These are phyloP conservation scores for Sicus ferrugineus DNA, from an alignment of 2,888 invertebrate species.

Conservation along the genomic window DNA sequence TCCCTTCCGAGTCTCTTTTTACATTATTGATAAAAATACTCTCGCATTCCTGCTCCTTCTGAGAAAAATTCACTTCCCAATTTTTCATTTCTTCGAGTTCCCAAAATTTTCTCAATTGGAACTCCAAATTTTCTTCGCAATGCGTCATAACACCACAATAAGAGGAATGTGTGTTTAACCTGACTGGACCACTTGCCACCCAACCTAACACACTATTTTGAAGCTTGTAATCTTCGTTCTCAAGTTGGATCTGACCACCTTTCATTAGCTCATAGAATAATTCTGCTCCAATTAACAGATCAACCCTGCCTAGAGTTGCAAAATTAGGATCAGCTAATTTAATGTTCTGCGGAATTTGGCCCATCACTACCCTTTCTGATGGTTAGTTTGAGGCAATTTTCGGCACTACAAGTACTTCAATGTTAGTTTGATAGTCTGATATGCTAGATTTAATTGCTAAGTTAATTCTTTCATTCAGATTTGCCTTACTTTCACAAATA, in stretches of 20 bases:
- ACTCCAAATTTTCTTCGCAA: neutral
- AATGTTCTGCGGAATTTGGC: neutral
- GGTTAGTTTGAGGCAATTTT: neutral
- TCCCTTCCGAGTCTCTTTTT: neutral
- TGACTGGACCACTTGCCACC: neutral
- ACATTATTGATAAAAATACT: neutral
- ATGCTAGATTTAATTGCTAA: neutral
- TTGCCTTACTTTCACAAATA: neutral
- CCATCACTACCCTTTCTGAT: neutral
- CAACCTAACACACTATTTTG: slow-evolving; percentile 4
- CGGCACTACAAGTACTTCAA: neutral
- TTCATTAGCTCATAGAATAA: neutral
- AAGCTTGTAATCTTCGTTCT: neutral
- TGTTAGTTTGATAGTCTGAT: neutral
- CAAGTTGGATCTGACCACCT: neutral
- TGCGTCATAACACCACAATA: slow-evolving; percentile 1
- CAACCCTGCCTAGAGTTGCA: neutral
- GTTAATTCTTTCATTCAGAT: slow-evolving; percentile 2
- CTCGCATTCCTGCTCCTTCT: neutral
- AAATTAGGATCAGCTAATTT: neutral
- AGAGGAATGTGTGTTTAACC: neutral
- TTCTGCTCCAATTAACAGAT: slow-evolving; percentile 10
- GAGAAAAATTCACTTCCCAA: neutral
- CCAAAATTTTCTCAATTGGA: neutral
- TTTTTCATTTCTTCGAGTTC: neutral